phyloP scores from a whole-genome alignment of 1,140 invertebrate species.

The Cyphomyrmex costatus region DNA sequence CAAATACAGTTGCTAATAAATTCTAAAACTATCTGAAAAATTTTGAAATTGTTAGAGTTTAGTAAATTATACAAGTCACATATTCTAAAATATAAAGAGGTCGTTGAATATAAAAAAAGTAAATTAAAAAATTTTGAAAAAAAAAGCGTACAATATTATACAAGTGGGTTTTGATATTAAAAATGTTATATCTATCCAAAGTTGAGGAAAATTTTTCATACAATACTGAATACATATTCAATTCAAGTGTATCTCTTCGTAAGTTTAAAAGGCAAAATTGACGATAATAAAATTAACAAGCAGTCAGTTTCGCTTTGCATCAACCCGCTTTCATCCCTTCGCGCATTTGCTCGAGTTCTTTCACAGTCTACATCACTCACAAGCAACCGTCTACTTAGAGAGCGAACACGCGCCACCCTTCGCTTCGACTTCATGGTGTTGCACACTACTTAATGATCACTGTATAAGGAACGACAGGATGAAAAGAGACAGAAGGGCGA shows the following conservation, averaged over 20 bases:
- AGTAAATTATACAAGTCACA: neutral
- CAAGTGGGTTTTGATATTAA: neutral
- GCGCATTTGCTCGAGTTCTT: constrained; percentile 71
- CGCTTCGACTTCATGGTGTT: constrained; percentile 43
- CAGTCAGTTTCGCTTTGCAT: constrained; percentile 67
- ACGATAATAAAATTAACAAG: constrained; percentile 76
- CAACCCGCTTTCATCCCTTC: constrained; percentile 68
- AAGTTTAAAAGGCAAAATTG: constrained; percentile 76
- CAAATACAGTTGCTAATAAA: neutral
- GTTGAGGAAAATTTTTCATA: constrained; percentile 70
- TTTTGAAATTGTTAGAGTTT: neutral
- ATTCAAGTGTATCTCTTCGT: neutral
- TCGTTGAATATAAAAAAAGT: neutral
- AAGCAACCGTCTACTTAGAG: constrained; percentile 64
- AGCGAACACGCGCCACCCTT: constrained; percentile 33
- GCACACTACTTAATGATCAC: constrained; percentile 58
- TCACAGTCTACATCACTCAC: constrained; percentile 71
- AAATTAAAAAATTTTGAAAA: neutral
- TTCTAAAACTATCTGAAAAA: neutral
- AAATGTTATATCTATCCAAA: constrained; percentile 60
- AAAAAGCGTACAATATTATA: neutral
- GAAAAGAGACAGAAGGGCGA: constrained; percentile 44
- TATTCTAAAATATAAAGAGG: neutral
- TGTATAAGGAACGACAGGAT: constrained; percentile 27
- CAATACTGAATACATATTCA: constrained; percentile 1